Percentiles rank a stretch among this genome's conserved stretches.
These are phyloP conservation scores for Amphimallon solstitiale DNA, from an alignment of 2,888 invertebrate genomes.

Conservation along the genomic window DNA sequence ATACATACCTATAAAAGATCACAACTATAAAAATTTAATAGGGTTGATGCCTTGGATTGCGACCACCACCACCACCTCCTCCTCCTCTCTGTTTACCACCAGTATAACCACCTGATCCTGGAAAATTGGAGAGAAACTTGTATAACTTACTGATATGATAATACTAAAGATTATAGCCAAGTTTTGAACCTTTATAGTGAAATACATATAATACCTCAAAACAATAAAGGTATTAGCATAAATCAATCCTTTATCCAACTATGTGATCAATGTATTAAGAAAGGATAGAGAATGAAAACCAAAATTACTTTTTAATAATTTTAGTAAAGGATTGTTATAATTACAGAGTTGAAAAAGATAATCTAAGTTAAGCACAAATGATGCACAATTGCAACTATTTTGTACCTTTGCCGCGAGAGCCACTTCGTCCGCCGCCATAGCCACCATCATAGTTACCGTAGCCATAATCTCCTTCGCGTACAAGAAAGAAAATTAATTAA, in stretches of 20 bases:
- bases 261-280: slow-evolving; percentile 18
- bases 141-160: slow-evolving; percentile 25
- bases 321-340: slow-evolving; percentile 36
- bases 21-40: slow-evolving; percentile 68
- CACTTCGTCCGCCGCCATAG: slow-evolving; percentile 85
- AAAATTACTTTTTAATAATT: slow-evolving; percentile 10
- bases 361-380: slow-evolving; percentile 34
- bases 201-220: slow-evolving; percentile 35
- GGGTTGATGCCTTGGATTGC: slow-evolving; percentile 89
- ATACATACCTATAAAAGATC: slow-evolving; percentile 45
- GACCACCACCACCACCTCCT: slow-evolving; percentile 76
- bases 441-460: slow-evolving; percentile 90
- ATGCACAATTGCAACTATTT: slow-evolving; percentile 38
- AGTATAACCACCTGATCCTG: slow-evolving; percentile 69
- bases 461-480: slow-evolving; percentile 81
- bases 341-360: slow-evolving; percentile 19
- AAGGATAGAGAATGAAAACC: not conserved
- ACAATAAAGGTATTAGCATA: slow-evolving; percentile 29
- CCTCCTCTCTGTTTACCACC: slow-evolving; percentile 83
- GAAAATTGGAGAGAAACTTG: slow-evolving; percentile 40
- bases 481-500: slow-evolving; percentile 52
- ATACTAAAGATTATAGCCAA: slow-evolving; percentile 24
- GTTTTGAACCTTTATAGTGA: slow-evolving; percentile 40
- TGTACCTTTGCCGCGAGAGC: slow-evolving; percentile 89
- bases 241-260: slow-evolving; percentile 36